Evolutionary conservation across 2,888 invertebrate species (phyloP), one percentile per base, ranked within the genome.

Genomic region (Trachelus tabidus): DNA sequence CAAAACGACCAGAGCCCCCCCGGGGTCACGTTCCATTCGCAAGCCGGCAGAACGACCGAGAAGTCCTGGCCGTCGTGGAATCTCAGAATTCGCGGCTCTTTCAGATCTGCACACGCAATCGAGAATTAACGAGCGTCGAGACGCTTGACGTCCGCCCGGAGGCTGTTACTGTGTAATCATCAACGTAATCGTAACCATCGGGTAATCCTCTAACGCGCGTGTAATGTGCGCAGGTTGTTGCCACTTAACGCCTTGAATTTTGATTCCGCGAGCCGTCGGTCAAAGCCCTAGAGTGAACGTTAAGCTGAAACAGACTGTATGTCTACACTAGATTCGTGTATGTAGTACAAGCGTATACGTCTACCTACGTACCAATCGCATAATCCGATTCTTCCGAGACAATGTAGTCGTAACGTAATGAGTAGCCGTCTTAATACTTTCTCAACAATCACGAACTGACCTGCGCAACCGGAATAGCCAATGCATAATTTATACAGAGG

Each of bases 401-500:
- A 56, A 56, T 23, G 56, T 23, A 23, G 0, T 23, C 56, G 31
- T 31, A 31, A 31, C 1, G 23, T 9, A 9, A 56, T 31, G 71
- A 71, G 15, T 12, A 31, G 12, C 31, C 71, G 33, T 31, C 56
- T 34, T 71, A 33, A 71, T 71, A 71, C 71, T 71, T 34, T 33
- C 30, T 40, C 40, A 56, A 56, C 56, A 56, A 56, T 23, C 71
- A 12, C 71, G 71, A 71, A 71, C 71, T 71, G 71, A 71, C 71
- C 71, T 31, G 33, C 31, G 71, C 71, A 71, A 71, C 31, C 71
- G 71, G 31, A 34, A 71, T 33, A 33, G 71, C 71, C 31, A 30
- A 71, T 71, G 71, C 71, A 71, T 71, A 31, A 71, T 71, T 71
- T 71, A 71, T 71, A 34, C 15, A 71, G 71, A 71, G 71, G 71